phyloP scores from a whole-genome alignment of 2,797 vertebrate genomes.

The Sebastes diploproa region DNA sequence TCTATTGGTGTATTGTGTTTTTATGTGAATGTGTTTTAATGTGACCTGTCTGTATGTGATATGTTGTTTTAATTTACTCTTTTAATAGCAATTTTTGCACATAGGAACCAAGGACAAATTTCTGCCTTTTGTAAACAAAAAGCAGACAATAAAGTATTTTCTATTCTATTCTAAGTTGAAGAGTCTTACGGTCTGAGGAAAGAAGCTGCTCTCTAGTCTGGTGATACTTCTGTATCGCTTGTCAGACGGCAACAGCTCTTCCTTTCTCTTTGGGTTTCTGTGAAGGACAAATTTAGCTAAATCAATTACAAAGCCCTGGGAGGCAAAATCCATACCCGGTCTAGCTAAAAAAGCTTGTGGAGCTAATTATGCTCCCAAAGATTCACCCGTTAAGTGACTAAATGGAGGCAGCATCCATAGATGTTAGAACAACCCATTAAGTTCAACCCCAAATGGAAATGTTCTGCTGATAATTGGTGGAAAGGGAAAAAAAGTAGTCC shows the following conservation, averaged over 20 bases:
- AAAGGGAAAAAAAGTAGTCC: slow-evolving; percentile 17
- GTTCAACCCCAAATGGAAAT: slow-evolving; percentile 55
- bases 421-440: slow-evolving; percentile 62
- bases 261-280: slow-evolving; percentile 25
- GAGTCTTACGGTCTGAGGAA: neutral
- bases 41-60: too few species aligned
- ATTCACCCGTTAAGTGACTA: slow-evolving; percentile 52
- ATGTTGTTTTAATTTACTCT: too few species aligned
- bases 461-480: slow-evolving; percentile 51
- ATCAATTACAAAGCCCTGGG: slow-evolving; percentile 51
- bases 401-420: slow-evolving; percentile 56
- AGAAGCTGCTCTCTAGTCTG: neutral
- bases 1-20: too few species aligned
- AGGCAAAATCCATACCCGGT: slow-evolving; percentile 57
- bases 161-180: neutral
- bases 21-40: too few species aligned
- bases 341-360: slow-evolving; percentile 33
- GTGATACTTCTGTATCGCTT: neutral
- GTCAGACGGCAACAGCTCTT: neutral
- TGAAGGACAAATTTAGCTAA: slow-evolving; percentile 44
- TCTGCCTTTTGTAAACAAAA: too few species aligned
- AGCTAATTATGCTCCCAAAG: slow-evolving; percentile 53
- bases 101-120: too few species aligned
- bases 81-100: too few species aligned
- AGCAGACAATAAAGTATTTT: too few species aligned